Percentiles rank a stretch among this genome's conserved stretches.
Evolutionary conservation across 2,113 vertebrate genomes (phyloP).

Genomic region (Girardinichthys multiradiatus): DNA sequence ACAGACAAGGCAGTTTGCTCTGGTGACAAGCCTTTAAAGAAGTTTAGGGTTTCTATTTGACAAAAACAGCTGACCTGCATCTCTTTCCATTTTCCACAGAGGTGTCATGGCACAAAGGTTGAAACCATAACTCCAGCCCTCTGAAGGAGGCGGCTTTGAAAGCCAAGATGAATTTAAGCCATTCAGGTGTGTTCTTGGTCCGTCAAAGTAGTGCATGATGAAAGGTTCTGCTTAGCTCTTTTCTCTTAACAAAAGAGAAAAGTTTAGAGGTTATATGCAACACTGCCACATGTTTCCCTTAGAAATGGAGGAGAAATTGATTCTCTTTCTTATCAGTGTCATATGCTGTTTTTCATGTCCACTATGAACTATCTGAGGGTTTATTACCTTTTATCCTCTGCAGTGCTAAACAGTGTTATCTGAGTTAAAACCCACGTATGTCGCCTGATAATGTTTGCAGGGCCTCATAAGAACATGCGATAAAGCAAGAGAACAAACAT

Average conservation of each 20-base stretch:
- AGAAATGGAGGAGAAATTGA: background rate
- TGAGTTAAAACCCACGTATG: too few species aligned
- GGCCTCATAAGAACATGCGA: background rate
- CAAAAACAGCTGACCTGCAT: background rate
- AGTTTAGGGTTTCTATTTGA: slow-evolving; percentile 8
- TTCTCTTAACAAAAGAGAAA: background rate
- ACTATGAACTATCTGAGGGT: background rate
- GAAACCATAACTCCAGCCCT: slow-evolving; percentile 33
- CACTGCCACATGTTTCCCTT: background rate
- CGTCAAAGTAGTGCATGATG: background rate
- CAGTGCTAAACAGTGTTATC: background rate
- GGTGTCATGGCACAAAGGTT: slow-evolving; percentile 24
- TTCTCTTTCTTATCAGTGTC: background rate
- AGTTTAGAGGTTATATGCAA: too few species aligned
- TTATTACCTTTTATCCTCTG: background rate
- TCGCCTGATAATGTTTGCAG: too few species aligned
- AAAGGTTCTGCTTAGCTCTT: background rate
- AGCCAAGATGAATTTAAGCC: slow-evolving; percentile 14
- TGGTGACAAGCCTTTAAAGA: slow-evolving; percentile 21
- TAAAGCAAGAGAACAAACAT: background rate
- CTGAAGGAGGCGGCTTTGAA: slow-evolving; percentile 9
- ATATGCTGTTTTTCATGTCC: background rate
- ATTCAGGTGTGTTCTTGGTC: background rate
- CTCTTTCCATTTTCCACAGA: background rate
- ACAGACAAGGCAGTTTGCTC: slow-evolving; percentile 3